phyloP scores from a whole-genome alignment of 2,888 invertebrate species.

The Athalia circularis region DNA sequence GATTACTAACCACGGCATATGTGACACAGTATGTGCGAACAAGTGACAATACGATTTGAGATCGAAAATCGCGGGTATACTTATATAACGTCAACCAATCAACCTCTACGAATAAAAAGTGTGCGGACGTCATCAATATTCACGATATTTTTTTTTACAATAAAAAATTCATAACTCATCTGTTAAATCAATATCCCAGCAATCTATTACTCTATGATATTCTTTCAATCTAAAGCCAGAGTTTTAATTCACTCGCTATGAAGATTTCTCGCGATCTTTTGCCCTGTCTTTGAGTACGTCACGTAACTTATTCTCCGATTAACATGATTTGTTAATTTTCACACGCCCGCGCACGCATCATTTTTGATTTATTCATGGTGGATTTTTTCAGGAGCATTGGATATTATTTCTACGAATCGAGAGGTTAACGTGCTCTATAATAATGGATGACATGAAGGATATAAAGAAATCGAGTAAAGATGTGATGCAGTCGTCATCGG shows the following conservation, averaged over 20 bases:
- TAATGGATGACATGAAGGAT: conserved; percentile 18
- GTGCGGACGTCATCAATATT: no score
- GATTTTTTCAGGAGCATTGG: neutral
- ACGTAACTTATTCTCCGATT: neutral
- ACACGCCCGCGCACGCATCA: neutral
- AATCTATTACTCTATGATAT: conserved; percentile 24
- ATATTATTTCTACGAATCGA: neutral
- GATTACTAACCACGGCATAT: no score
- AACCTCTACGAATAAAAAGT: no score
- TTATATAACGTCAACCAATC: no score
- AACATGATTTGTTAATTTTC: neutral
- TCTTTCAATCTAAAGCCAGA: conserved; percentile 11
- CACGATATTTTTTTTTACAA: no score
- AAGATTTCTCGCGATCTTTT: neutral
- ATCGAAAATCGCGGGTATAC: no score
- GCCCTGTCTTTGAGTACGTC: neutral
- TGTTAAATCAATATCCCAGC: conserved; percentile 36
- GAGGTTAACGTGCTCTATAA: neutral
- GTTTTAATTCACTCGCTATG: conserved; percentile 10
- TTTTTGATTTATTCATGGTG: neutral
- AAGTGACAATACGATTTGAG: no score
- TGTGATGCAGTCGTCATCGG: conserved; percentile 8
- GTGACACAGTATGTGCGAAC: no score
- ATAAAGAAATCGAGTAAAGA: conserved; percentile 16
- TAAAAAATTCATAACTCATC: conserved; percentile 21